phyloP scores from a whole-genome alignment of 2,113 vertebrate species.

The Nymphicus hollandicus region DNA sequence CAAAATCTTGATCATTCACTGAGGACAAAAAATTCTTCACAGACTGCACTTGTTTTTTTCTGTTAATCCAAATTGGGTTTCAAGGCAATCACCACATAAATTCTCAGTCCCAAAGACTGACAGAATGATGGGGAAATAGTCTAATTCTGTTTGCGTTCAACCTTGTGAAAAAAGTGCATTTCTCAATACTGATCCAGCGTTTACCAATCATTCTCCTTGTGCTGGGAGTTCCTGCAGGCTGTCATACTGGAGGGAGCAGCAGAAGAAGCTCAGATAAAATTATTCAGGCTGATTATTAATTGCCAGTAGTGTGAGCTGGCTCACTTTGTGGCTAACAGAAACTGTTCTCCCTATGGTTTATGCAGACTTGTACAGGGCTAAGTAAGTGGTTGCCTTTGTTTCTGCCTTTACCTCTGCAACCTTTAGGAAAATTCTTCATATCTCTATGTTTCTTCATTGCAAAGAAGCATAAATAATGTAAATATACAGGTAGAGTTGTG shows the following conservation, averaged over 20 bases:
- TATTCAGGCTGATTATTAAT: background rate
- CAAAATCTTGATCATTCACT: background rate
- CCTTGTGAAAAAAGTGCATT: conserved; percentile 22
- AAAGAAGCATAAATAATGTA: background rate
- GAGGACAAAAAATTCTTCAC: background rate
- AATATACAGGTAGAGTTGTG: background rate
- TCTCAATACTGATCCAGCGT: background rate
- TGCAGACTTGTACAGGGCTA: background rate
- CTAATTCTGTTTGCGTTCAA: conserved; percentile 16
- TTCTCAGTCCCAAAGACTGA: background rate
- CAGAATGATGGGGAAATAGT: background rate
- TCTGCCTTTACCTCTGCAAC: background rate
- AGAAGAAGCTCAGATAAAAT: background rate
- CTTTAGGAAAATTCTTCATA: background rate
- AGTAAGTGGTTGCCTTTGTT: background rate
- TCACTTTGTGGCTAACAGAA: background rate
- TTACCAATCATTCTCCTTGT: background rate
- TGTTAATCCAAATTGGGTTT: conserved; percentile 38
- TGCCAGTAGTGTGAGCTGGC: background rate
- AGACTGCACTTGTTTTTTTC: background rate
- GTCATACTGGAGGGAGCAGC: background rate
- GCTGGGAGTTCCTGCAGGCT: background rate
- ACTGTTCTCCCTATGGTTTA: background rate
- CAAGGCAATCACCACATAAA: background rate
- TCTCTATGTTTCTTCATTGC: background rate